Percentiles rank a stretch among this genome's conserved stretches.
These are phyloP conservation scores for Xenopus tropicalis DNA, from an alignment of 2,113 vertebrate species.

Conservation along the genomic window UCB_Xtro_10.0 CM004443.2:16913001-16913500, in stretches of 20 bases:
- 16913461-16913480: neutral
- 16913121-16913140: neutral
- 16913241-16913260: no score
- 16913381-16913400: no score
- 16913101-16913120: neutral
- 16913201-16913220: neutral
- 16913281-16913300: no score
- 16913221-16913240: slow-evolving; percentile 5
- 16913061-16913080: neutral
- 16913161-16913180: neutral
- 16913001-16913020: neutral
- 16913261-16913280: neutral
- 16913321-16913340: no score
- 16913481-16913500: neutral
- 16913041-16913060: neutral
- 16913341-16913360: no score
- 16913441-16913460: neutral
- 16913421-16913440: no score
- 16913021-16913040: neutral
- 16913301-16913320: no score
- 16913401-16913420: no score
- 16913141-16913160: neutral
- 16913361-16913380: no score
- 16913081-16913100: neutral
- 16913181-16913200: neutral